A percentile compares a stretch with the other conserved stretches of the same genome.
These are phyloP conservation scores for Rhadinocentrus ornatus DNA, from an alignment of 2,797 vertebrate genomes.

Conservation along the genomic window DNA sequence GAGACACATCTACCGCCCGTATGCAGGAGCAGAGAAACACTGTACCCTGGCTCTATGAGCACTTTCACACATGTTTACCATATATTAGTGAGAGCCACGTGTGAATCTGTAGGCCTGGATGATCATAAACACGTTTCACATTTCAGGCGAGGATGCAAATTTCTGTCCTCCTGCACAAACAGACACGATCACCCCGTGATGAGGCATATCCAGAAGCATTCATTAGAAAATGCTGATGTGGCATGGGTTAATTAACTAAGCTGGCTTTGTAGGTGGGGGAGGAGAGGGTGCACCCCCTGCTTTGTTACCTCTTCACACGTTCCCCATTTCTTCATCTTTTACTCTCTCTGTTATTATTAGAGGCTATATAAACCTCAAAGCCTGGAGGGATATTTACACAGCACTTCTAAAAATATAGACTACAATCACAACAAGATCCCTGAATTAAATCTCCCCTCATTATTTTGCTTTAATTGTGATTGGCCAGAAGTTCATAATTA, in stretches of 20 bases:
- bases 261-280: slow-evolving; percentile 69
- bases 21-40: slow-evolving; percentile 41
- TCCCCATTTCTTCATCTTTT: slow-evolving; percentile 13
- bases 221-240: slow-evolving; percentile 90
- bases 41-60: not conserved
- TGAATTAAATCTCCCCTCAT: slow-evolving; percentile 51
- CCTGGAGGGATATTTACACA: slow-evolving; percentile 71
- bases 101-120: not conserved
- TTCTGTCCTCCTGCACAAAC: slow-evolving; percentile 69
- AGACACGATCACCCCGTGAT: slow-evolving; percentile 74
- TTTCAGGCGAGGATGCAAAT: not conserved
- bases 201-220: slow-evolving; percentile 86
- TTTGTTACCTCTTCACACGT: slow-evolving; percentile 22
- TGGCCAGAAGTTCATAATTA: slow-evolving; percentile 79
- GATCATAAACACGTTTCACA: not conserved
- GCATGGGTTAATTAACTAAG: slow-evolving; percentile 89
- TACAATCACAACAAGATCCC: slow-evolving; percentile 68
- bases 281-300: slow-evolving; percentile 14
- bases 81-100: not conserved
- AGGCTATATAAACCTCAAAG: slow-evolving; percentile 73
- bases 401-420: slow-evolving; percentile 81
- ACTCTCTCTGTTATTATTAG: slow-evolving; percentile 67
- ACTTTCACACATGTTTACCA: not conserved
- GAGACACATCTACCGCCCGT: slow-evolving; percentile 87
- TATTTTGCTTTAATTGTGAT: slow-evolving; percentile 71